Evolutionary conservation across 2,113 vertebrate species (phyloP).

Genomic region (Pholis gunnellus): DNA sequence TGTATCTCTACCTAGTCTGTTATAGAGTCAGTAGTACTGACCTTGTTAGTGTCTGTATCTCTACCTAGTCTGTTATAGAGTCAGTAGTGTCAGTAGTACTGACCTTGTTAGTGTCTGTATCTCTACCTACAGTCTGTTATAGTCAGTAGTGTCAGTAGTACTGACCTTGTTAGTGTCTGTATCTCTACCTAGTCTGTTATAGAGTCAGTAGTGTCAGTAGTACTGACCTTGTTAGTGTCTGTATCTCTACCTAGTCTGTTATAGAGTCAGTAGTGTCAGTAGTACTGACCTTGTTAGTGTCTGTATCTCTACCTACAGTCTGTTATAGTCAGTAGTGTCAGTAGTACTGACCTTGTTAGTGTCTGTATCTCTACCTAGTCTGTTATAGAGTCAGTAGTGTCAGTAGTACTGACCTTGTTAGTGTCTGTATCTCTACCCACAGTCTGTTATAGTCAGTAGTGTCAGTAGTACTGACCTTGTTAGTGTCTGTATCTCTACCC

Average conservation of each 20-base stretch:
- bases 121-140: no score
- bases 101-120: no score
- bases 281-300: not conserved
- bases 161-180: slow-evolving; percentile 79
- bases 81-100: no score
- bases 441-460: not conserved
- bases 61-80: slow-evolving; percentile 76
- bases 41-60: slow-evolving; percentile 86
- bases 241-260: no score
- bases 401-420: no score
- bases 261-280: not conserved
- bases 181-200: slow-evolving; percentile 76
- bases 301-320: not conserved
- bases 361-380: slow-evolving; percentile 94
- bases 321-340: not conserved
- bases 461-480: slow-evolving; percentile 81
- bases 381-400: slow-evolving; percentile 15
- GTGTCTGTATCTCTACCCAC: no score
- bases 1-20: no score
- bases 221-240: slow-evolving; percentile 88
- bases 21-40: no score
- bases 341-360: slow-evolving; percentile 89
- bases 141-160: no score
- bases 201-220: not conserved
- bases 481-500: slow-evolving; percentile 60